Base-by-base conservation (phyloP, 2,888 invertebrate species). In the Euzetes globulus region DNA sequence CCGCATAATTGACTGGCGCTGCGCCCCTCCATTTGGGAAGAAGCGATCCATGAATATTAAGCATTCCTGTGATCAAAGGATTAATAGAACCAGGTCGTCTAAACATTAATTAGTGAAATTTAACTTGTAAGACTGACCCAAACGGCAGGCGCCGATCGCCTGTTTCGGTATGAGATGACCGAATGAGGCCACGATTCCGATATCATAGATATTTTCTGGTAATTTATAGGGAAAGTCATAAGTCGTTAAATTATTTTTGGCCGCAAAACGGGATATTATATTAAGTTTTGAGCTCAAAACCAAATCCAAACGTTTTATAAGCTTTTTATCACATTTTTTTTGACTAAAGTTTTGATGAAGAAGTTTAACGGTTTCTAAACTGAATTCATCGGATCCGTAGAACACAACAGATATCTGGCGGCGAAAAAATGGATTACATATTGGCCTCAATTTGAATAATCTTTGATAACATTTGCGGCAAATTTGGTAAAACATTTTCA, bases 11-110 rank as follows among this genome's bases (percentile, higher is more conserved):
- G 70, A 96, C 90, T 0, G 97, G 97, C 0, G 95, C 91, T 13
- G 96, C 93, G 7, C 97, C 97, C 79, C 96, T 86, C 93, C 94
- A 96, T 74, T 90, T 86, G 0, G 97, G 97, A 77, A 97, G 83
- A 71, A 96, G 82, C 83, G 95, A 95, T 0, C 91, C 93, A 83
- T 97, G 97, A 0, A 96, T 90, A 85, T 97, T 97, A 45, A 96
- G 85, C 86, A 96, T 92, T 33, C 95, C 95, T 79, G 82, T 82
- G 71, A 45, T 70, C 47, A 70, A n/a, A n/a, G n/a, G n/a, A 70
- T 70, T 45, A 11, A 45, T 11, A 13, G 33, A n/a, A n/a, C 29
- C n/a, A 25, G 7, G 13, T 15, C 15, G 22, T 19, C 47, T 37
- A 70, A 70, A 37, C 22, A 71, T 22, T n/a, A 27, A 55, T 65